A percentile compares a stretch with the other conserved stretches of the same genome.
Evolutionary conservation across 1,140 invertebrate genomes (phyloP).

Genomic region (Harlomillsia oculata): DNA sequence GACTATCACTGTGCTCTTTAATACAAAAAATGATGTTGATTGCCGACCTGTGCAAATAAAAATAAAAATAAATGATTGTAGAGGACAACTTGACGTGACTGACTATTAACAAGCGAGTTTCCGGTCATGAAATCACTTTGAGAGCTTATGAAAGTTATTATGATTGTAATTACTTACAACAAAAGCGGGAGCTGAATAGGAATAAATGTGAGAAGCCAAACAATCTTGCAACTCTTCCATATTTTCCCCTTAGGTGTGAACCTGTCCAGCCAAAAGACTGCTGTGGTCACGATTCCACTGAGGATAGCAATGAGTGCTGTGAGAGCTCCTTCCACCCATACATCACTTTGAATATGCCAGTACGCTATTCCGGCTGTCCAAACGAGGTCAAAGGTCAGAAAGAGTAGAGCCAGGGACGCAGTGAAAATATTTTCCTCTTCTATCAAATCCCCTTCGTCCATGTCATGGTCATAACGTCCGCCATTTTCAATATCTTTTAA

Average conservation of each 20-base stretch:
- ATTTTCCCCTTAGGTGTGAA: conserved; percentile 11
- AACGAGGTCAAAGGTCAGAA: conserved; percentile 11
- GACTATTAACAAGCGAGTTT: neutral
- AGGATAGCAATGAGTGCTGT: conserved; percentile 12
- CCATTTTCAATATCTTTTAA: too few relatives aligned
- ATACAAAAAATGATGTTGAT: conserved; percentile 22
- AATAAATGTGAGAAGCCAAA: conserved; percentile 20
- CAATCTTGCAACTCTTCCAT: conserved; percentile 27
- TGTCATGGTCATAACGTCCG: too few relatives aligned
- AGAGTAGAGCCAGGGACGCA: conserved; percentile 13
- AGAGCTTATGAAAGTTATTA: too few relatives aligned
- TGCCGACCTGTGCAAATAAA: conserved; percentile 13
- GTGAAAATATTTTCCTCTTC: conserved; percentile 6
- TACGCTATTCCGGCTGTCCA: conserved; percentile 22
- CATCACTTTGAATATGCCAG: conserved; percentile 16
- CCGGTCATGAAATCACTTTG: neutral
- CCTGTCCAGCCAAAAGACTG: conserved; percentile 2
- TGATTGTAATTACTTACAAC: conserved; percentile 19
- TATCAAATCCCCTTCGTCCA: too few relatives aligned
- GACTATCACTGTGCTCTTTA: conserved; percentile 13
- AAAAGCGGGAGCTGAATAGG: conserved; percentile 16
- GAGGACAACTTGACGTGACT: neutral
- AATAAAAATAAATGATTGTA: neutral
- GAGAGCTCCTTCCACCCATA: neutral
- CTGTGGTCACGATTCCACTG: conserved; percentile 11